Percentiles rank a stretch among this genome's conserved stretches.
Conservation (phyloP, 2,888 invertebrate species). For the Polietes domitor region DNA sequence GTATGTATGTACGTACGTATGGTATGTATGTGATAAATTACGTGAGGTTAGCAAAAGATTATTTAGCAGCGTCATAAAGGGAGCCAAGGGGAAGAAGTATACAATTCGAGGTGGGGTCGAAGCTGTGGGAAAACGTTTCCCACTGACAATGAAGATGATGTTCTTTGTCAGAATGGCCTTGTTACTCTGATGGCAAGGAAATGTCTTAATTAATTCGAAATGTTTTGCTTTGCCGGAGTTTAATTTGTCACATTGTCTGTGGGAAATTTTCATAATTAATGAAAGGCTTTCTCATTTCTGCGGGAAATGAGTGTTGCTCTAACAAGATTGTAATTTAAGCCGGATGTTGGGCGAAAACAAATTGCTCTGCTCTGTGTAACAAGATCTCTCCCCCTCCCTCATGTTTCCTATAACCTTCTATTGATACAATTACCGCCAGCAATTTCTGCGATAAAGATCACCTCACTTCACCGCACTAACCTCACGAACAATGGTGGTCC, state of each 20-base stretch:
- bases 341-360: neutral
- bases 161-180: neutral
- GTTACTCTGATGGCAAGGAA: neutral
- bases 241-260: neutral
- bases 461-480: neutral
- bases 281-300: neutral
- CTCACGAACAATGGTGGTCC: neutral
- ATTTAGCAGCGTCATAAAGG: constrained; percentile 29
- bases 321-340: constrained; percentile 20
- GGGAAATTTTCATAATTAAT: neutral
- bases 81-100: neutral
- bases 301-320: constrained; percentile 5
- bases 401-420: neutral
- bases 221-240: neutral
- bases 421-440: constrained; percentile 7
- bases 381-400: neutral
- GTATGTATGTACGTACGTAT: too few relatives aligned
- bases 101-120: neutral
- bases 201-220: constrained; percentile 37
- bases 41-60: constrained; percentile 40
- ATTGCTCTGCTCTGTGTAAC: neutral
- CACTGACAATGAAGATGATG: neutral
- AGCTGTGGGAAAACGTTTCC: constrained; percentile 3
- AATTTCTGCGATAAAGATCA: constrained; percentile 16
- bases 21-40: constrained; percentile 45